These are phyloP conservation scores for Pyralis farinalis DNA, from an alignment of 2,888 invertebrate genomes.

Conservation along the genomic window DNA sequence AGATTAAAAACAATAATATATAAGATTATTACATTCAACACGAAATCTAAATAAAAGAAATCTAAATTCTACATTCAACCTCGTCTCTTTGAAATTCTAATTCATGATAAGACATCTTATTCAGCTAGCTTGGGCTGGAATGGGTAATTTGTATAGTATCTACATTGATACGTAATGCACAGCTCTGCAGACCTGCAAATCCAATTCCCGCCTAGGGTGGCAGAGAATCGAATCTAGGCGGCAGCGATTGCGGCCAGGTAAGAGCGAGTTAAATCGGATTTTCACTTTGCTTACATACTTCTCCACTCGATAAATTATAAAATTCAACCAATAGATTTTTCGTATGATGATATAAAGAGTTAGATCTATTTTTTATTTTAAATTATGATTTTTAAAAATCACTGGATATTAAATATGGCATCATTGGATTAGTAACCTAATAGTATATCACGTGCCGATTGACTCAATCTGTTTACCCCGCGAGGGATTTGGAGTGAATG, in stretches of 20 bases:
- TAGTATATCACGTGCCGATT: too few species aligned
- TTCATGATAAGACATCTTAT: constrained; percentile 17
- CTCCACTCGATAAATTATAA: constrained; percentile 10
- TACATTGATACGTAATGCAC: constrained; percentile 52
- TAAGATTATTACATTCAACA: too few species aligned
- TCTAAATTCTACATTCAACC: background rate
- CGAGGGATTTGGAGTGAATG: too few species aligned
- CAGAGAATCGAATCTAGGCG: constrained; percentile 62
- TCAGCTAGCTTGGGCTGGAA: constrained; percentile 24
- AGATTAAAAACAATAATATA: too few species aligned
- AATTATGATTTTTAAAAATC: too few species aligned
- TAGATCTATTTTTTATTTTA: too few species aligned
- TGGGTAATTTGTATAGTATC: constrained; percentile 52
- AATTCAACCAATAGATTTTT: constrained; percentile 2
- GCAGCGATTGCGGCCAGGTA: constrained; percentile 68
- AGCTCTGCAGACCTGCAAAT: constrained; percentile 64
- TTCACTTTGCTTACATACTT: constrained; percentile 51
- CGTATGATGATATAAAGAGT: background rate
- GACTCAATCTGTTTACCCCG: too few species aligned
- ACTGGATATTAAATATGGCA: too few species aligned
- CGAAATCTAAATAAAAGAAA: background rate
- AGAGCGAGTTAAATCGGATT: constrained; percentile 63
- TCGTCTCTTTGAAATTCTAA: constrained; percentile 5
- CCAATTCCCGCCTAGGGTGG: constrained; percentile 64
- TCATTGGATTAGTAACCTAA: too few species aligned